phyloP scores from a whole-genome alignment of 2,888 invertebrate species.

The Elgonia sp. region DNA sequence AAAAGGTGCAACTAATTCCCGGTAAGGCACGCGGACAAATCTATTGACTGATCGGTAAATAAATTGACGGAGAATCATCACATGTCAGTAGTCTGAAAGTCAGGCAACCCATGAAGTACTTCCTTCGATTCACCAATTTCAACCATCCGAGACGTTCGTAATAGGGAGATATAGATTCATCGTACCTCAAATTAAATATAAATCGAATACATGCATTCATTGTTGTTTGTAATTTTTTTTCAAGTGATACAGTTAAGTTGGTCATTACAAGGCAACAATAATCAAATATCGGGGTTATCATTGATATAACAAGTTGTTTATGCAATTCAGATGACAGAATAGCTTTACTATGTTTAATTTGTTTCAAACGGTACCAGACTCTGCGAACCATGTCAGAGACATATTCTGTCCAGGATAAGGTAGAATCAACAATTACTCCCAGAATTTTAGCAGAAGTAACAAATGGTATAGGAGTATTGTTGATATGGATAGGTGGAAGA shows the following conservation, averaged over 20 bases:
- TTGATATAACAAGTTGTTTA: background rate
- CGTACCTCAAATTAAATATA: background rate
- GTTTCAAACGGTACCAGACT: background rate
- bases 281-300: background rate
- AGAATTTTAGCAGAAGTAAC: too few relatives aligned
- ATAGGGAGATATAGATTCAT: background rate
- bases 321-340: background rate
- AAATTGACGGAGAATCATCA: too few relatives aligned
- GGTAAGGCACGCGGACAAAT: too few relatives aligned
- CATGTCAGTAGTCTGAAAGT: background rate
- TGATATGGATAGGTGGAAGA: too few relatives aligned
- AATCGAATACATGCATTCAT: background rate
- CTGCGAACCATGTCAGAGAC: background rate
- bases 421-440: background rate
- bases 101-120: background rate
- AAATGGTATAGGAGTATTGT: too few relatives aligned
- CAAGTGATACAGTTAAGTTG: background rate
- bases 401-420: background rate
- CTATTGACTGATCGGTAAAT: too few relatives aligned
- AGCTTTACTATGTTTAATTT: background rate
- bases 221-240: background rate
- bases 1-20: too few relatives aligned
- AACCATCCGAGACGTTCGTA: background rate
- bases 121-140: background rate
- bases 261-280: background rate